A percentile compares a stretch with the other conserved stretches of the same genome.
phyloP scores from a whole-genome alignment of 2,113 vertebrate species.

The Boulengeromyrus knoepffleri region DNA sequence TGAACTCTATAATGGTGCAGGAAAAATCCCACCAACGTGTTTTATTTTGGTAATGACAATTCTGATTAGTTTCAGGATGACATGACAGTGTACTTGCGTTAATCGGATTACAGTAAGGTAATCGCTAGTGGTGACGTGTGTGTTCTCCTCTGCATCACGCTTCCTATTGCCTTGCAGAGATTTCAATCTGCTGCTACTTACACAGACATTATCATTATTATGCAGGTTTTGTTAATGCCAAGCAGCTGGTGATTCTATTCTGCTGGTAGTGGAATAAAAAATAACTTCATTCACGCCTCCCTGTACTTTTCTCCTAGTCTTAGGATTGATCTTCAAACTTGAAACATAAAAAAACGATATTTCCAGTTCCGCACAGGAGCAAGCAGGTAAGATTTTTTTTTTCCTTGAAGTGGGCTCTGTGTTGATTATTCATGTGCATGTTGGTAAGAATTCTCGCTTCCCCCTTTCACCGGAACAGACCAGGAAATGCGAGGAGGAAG shows the following conservation, averaged over 20 bases:
- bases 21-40: background rate
- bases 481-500: background rate
- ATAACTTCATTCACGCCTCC: background rate
- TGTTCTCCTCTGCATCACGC: background rate
- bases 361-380: background rate
- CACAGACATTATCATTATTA: background rate
- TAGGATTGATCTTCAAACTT: background rate
- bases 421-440: constrained; percentile 2
- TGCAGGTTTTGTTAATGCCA: background rate
- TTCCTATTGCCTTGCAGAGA: background rate
- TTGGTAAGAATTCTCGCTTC: background rate
- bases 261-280: background rate
- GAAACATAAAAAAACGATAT: background rate
- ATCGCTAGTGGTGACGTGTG: background rate
- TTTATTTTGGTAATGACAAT: background rate
- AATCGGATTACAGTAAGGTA: background rate
- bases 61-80: background rate
- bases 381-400: background rate
- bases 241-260: background rate
- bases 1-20: background rate
- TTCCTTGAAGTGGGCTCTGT: too few relatives aligned
- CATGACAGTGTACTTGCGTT: background rate
- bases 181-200: background rate
- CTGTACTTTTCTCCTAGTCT: background rate
- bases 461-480: background rate